Base-by-base conservation (phyloP, 2,888 invertebrate genomes). In the Poecilobothrus nobilitatus region DNA sequence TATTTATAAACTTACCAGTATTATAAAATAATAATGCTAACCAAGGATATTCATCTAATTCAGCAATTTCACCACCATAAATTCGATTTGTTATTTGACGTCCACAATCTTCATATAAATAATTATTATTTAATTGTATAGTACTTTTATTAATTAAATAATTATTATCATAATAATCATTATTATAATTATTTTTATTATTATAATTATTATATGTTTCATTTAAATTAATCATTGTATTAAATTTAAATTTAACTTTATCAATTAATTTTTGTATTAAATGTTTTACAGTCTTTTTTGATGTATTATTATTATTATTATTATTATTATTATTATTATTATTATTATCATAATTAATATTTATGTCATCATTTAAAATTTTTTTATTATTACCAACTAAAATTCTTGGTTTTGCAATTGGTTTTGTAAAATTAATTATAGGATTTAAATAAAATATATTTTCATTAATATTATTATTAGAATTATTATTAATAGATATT, bases 11-110 rank as follows among this genome's bases (percentile, higher is more conserved):
- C 53, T 76, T 76, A 86, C 86, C 77, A 71, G 84, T 84, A 44
- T 82, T 81, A 72, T 88, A 88, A 68, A 87, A 86, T 67, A 87
- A 72, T 27, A 87, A 73, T 0, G 84, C 85, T 84, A 87, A 83
- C 88, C 88, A 88, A 0, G 87, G 87, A 76, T 86, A 87, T 74
- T 88, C 88, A 69, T 87, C 87, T 7, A 87, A 75, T n/a, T 87
- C 86, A 0, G 88, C 86, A 65, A 85, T 80, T 68, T 84, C 83
- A 12, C 89, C 89, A 66, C 87, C 87, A 72, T 84, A 85, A 66
- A 89, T 86, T 66, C 85, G 84, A 76, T 88, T 84, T n/a, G 83
- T 84, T 66, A 83, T 82, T 61, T 83, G 84, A 22, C 83, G 76
- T 9, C 89, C 89, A 71, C 89, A 89, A 67, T 83, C 81, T 64